Base-by-base conservation (phyloP, 2,797 vertebrate species). In the Agapornis canus region DNA sequence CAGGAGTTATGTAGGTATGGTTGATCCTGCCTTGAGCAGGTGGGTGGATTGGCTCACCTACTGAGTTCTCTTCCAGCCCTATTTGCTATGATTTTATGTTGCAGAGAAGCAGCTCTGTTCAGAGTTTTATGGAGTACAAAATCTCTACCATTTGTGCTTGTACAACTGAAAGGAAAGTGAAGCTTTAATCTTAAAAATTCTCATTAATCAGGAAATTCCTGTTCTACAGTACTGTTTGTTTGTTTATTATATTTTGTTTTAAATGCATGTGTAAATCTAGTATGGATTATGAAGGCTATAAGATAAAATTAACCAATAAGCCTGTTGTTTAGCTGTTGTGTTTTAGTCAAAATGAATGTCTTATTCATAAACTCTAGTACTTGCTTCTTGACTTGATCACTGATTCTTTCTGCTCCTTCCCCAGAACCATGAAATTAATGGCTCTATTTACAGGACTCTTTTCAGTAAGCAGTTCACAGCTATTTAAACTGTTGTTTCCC, bases 401-500 rank as follows among this genome's bases (percentile, higher is more conserved):
- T 68, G 81, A 35, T 54, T 70, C 42, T 86, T 73, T 57, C 57
- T 87, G 29, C 65, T 75, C 39, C 63, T 59, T 76, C 82, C 47
- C 19, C 32, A 83, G 65, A 43, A 40, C 35, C 23, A 6, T 22
- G 43, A 85, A 96, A 95, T 92, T 84, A 92, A 84, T 94, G 65
- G 22, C 84, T 85, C 45, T 77, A 13, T 93, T 86, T 75, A 65
- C 78, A 87, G 45, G 35, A 17, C 54, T 90, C 65, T 71, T 63
- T 86, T 86, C 84, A 83, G 71, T 31, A 60, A 39, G 42, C 45
- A 45, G 70, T 75, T 93, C 89, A 69, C 47, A 78, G 84, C 81
- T 90, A 73, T 93, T 84, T 76, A 90, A 97, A 96, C 76, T 90
- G 71, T 90, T 93, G 78, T 70, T 91, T 84, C 69, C 35, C 65